A percentile compares a stretch with the other conserved stretches of the same genome.
Evolutionary conservation across 2,888 invertebrate genomes (phyloP).

Genomic region (Tortrix viridana): DNA sequence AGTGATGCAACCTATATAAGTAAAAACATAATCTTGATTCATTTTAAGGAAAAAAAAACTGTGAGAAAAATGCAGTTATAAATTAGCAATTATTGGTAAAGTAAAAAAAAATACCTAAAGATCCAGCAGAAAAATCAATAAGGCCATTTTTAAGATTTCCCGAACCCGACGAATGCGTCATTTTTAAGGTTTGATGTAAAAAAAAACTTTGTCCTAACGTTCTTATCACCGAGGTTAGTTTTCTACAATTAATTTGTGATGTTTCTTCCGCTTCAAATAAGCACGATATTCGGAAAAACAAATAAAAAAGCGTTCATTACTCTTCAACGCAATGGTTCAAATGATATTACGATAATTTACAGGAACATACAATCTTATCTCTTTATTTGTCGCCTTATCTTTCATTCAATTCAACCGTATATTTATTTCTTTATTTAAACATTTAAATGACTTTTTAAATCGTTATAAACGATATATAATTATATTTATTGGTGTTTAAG

Average conservation of each 20-base stretch:
- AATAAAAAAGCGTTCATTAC: not conserved
- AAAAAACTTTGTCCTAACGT: too few relatives aligned
- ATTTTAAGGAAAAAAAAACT: too few relatives aligned
- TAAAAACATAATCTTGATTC: too few relatives aligned
- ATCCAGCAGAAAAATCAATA: constrained; percentile 93
- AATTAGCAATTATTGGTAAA: not conserved
- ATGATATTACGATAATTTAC: constrained; percentile 11
- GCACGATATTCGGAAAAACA: too few relatives aligned
- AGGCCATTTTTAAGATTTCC: constrained; percentile 85
- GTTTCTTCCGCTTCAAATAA: too few relatives aligned
- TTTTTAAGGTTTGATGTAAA: constrained; percentile 34
- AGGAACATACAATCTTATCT: constrained; percentile 23
- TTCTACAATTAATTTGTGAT: too few relatives aligned
- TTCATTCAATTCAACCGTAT: constrained; percentile 16
- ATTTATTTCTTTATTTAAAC: constrained; percentile 8
- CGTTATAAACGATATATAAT: too few relatives aligned
- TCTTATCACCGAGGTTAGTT: too few relatives aligned
- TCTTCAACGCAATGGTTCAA: not conserved
- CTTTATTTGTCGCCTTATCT: constrained; percentile 18
- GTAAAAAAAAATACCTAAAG: constrained; percentile 85
- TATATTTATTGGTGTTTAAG: too few relatives aligned
- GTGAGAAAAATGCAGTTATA: not conserved
- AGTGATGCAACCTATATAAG: too few relatives aligned
- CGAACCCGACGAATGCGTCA: constrained; percentile 66
- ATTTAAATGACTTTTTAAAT: too few relatives aligned